These are phyloP conservation scores for Drosophila melanocephala DNA, from an alignment of 2,888 invertebrate species.

Conservation along the genomic window DNA sequence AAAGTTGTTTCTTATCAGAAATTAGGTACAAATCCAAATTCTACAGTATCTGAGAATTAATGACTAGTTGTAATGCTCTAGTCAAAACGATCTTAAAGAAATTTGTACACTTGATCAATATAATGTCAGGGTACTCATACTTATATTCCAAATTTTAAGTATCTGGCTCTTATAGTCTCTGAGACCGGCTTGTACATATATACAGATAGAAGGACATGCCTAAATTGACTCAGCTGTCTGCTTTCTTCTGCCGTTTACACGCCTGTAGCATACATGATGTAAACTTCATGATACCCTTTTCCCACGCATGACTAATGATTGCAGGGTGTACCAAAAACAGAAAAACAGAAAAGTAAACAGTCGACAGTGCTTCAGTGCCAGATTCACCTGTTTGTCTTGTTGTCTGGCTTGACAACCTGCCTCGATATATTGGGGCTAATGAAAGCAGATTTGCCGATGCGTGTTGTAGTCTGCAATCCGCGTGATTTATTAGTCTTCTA, in stretches of 20 bases:
- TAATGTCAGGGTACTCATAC: not conserved
- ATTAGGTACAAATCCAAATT: not conserved
- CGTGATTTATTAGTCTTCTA: conserved; percentile 70
- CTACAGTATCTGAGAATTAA: not conserved
- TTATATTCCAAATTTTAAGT: not conserved
- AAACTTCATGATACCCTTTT: not conserved
- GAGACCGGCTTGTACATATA: not conserved
- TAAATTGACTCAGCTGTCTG: not conserved
- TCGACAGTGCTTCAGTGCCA: conserved; percentile 25
- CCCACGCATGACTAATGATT: not conserved
- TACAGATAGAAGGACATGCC: not conserved
- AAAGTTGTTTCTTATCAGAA: not conserved
- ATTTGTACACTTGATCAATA: not conserved
- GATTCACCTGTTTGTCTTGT: conserved; percentile 19
- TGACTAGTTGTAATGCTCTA: not conserved
- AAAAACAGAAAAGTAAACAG: not conserved
- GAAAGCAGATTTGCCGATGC: conserved; percentile 32
- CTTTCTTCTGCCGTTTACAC: not conserved
- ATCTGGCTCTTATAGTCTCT: not conserved
- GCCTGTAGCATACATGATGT: not conserved
- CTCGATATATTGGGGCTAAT: conserved; percentile 52
- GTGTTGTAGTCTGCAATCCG: conserved; percentile 18
- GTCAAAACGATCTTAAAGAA: no score
- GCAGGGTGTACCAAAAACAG: not conserved
- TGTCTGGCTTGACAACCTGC: conserved; percentile 20